Base-by-base conservation (phyloP, 30 jellyfish, hydroid and myxozoan species). In the Pseudorhiza aurosa region DNA sequence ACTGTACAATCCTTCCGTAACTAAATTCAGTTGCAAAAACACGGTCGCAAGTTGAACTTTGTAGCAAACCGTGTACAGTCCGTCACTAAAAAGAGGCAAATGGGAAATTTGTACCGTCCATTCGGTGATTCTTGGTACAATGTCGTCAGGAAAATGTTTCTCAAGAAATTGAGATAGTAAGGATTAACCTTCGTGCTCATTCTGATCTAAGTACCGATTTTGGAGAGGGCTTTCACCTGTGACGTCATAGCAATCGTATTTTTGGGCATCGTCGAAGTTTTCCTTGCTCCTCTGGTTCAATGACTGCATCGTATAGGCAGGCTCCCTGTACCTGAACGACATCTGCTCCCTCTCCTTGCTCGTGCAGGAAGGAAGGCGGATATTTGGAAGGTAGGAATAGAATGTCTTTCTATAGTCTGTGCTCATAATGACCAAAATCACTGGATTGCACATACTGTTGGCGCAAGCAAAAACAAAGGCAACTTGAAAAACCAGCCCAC, bases 391-490 rank as follows among this genome's bases (percentile, higher is more conserved):
- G 71, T 81, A 68, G 18, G 80, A 35, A 40, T 51, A 77, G 73
- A 91, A 91, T 12, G 94, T 43, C 28, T 77, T 75, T 37, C 96
- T 75, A 84, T 64, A 91, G 11, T 77, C 98, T 4, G 85, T 50
- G 62, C 96, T 78, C 88, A 81, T 76, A 25, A 82, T 30, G 35
- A 65, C 87, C 12, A 81, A 72, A 12, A 91, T 91, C 65, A 91
- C 85, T 2, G 96, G 93, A 40, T 91, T 91, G 45, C 95, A 81
- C 77, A 62, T 77, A 69, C 96, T 81, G 81, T 91, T 74, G 47
- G 95, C 87, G 35, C 64, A 57, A 45, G 71, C 89, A 31, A 84
- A 59, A 24, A 91, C 80, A 2, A 87, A 18, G 46, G 93, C 82
- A 33, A 91, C 60, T 17, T 82, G 90, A 30, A 46, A 65, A 22